phyloP scores from a whole-genome alignment of 2,888 invertebrate genomes.

The Drosophila niveifrons region DNA sequence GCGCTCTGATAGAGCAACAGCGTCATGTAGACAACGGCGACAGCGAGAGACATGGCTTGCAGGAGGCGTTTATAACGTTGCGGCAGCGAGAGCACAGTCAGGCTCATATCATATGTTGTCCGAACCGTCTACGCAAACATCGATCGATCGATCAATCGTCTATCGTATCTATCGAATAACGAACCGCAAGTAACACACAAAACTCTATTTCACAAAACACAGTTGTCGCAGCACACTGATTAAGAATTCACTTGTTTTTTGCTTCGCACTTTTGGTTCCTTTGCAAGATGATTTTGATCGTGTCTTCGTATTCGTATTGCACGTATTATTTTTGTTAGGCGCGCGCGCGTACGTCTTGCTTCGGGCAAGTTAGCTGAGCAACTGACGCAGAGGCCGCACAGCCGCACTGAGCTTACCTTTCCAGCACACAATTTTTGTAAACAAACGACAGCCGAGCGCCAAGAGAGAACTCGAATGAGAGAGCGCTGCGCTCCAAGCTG shows the following conservation, averaged over 20 bases:
- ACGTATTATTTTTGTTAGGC: conserved; percentile 23
- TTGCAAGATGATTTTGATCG: neutral
- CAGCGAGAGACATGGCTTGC: conserved; percentile 85
- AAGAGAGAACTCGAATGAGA: conserved; percentile 12
- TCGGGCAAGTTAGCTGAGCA: conserved; percentile 62
- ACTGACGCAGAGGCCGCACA: conserved; percentile 47
- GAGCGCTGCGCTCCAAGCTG: conserved; percentile 5
- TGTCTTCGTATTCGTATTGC: conserved; percentile 11
- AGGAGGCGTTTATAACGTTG: conserved; percentile 85
- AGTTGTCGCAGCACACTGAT: conserved; percentile 1
- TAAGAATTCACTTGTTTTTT: neutral
- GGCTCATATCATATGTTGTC: conserved; percentile 83
- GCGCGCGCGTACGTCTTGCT: conserved; percentile 78
- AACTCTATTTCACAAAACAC: neutral
- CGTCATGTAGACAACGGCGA: conserved; percentile 85
- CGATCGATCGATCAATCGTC: conserved; percentile 46
- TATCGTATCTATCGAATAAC: conserved; percentile 22
- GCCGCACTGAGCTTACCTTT: conserved; percentile 45
- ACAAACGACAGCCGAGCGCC: conserved; percentile 71
- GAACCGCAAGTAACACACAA: neutral
- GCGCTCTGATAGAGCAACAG: conserved; percentile 85
- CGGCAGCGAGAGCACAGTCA: conserved; percentile 85
- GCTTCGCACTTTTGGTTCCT: conserved; percentile 9
- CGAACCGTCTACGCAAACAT: conserved; percentile 66
- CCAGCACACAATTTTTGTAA: conserved; percentile 69